Evolutionary conservation across 2,888 invertebrate species (phyloP).

Genomic region (Pterostichus niger): DNA sequence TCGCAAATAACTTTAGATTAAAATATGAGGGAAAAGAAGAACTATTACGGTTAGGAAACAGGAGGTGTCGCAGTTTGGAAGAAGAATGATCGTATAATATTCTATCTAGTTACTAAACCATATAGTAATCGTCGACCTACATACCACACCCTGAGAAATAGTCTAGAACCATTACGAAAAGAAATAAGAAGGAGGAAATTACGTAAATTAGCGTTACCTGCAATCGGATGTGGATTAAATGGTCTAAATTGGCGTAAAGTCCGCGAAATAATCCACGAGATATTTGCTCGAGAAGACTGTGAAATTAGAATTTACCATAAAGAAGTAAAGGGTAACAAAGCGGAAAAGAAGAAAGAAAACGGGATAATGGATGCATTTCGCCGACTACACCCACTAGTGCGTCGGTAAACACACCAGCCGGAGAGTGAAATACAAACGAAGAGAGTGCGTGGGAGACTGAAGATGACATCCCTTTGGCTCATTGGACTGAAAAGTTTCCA

Average conservation of each 20-base stretch:
- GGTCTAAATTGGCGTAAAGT: constrained; percentile 78
- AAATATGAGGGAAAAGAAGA: constrained; percentile 69
- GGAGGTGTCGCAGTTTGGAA: constrained; percentile 76
- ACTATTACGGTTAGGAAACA: constrained; percentile 69
- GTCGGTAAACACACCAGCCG: no score
- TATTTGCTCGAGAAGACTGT: background rate
- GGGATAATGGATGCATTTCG: background rate
- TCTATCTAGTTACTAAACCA: constrained; percentile 80
- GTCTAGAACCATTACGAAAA: constrained; percentile 63
- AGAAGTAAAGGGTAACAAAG: background rate
- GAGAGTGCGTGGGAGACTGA: background rate
- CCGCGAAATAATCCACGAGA: background rate
- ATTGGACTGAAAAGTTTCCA: background rate
- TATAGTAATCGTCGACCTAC: background rate
- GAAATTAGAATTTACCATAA: background rate
- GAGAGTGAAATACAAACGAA: background rate
- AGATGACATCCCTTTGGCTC: background rate
- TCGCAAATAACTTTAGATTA: constrained; percentile 74
- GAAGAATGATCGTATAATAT: constrained; percentile 75
- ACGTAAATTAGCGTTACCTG: constrained; percentile 79
- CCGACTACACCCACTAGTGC: background rate
- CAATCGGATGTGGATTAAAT: constrained; percentile 82
- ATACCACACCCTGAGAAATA: background rate
- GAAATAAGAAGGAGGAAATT: constrained; percentile 78
- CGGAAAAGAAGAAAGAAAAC: background rate